Base-by-base conservation (phyloP, 2,113 vertebrate genomes). In the Lophius piscatorius region DNA sequence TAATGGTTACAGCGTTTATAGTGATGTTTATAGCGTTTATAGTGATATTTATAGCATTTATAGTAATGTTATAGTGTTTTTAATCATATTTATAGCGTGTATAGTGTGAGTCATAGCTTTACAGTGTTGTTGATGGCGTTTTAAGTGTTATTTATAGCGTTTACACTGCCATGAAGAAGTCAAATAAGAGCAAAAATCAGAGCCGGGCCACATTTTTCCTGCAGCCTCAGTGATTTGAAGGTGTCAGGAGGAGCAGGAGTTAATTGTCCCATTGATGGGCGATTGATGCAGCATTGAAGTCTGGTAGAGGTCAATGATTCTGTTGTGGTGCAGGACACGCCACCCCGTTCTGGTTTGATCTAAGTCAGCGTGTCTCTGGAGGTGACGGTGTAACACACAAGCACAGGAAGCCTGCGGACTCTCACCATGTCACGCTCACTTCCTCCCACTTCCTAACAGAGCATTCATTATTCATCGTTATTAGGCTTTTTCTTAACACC, bases 381-480 rank as follows among this genome's bases (percentile, higher is more conserved):
- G 78, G 83, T 57, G 56, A 47, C 10, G 4, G 16, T 57, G 74
- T 70, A 22, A 64, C 70, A 58, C 29, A 58, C 34, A 34, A 31
- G n/a, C n/a, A n/a, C n/a, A n/a, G n/a, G n/a, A 52, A 31, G 29
- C 21, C 44, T 12, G 26, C 6, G 14, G 24, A 70, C 44, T 42
- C 22, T 28, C 36, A 31, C 58, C 34, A 59, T 47, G 66, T 61
- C 54, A 45, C 57, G 62, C 52, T 50, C 40, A 46, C 70, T 63
- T 65, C 58, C 58, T 68, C 52, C 63, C 56, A 57, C 63, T 56
- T 69, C 42, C 78, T 78, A 80, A 71, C 55, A 76, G 71, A 70
- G 44, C 68, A 74, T 88, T 70, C 63, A 87, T 85, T 78, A 87
- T 89, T 90, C 82, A 90, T 74, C 76, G 80, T 80, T 79, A 87